Base-by-base conservation (phyloP, 1,140 invertebrate genomes). In the Maniola jurtina region DNA sequence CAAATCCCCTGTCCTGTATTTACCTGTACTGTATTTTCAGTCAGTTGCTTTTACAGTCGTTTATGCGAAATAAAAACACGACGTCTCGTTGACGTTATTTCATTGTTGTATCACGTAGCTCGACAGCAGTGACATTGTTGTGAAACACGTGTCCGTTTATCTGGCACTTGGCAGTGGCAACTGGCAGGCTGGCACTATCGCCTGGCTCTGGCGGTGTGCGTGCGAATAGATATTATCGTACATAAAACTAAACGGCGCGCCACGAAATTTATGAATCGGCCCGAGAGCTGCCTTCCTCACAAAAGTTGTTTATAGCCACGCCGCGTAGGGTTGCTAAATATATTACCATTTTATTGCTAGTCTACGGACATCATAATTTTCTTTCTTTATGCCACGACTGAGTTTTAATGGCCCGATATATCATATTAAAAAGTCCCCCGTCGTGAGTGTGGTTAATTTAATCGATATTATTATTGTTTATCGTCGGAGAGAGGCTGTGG, bases 211-310 rank as follows among this genome's bases (percentile, higher is more conserved):
- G 56, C 40, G 11, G 69, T 75, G 69, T 79, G 75, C 75, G 81
- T 77, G 81, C 66, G 74, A 75, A 81, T 81, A 86, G 84, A 86
- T 83, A 84, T 80, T 78, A 84, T 83, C 81, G 71, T 81, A 75
- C 76, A 80, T 83, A 86, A 84, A 85, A 83, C 83, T 84, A 84
- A 89, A 83, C 76, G 83, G 74, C 80, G 79, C 79, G 80, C 79
- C 71, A 81, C 72, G 71, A 79, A 85, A 88, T 88, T 88, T 89
- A 89, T 88, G 85, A 86, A 84, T 86, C 83, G 76, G 70, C 75
- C 70, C 52, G 71, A 71, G 79, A 83, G 82, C 74, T 85, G 83
- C 83, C 84, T 87, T 88, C 83, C 81, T 84, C 81, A 86, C 84
- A 84, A 84, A 85, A 84, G 72, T 89, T 83, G 84, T 88, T 88